phyloP scores from a whole-genome alignment of 2,797 vertebrate genomes.

The Xiphorhynchus erythropygius region DNA sequence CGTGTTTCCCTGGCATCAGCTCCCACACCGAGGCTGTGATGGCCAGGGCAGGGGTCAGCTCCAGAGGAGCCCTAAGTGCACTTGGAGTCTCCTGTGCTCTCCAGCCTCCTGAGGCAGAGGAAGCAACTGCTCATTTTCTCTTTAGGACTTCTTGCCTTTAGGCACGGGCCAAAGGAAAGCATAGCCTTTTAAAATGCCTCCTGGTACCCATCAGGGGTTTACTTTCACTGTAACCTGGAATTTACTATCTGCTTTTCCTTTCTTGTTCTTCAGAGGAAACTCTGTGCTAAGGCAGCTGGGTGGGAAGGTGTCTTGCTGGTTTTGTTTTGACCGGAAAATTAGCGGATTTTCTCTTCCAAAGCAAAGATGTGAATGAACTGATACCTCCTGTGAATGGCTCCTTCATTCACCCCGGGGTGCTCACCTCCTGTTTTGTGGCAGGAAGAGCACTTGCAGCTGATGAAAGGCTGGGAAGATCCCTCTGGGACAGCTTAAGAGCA shows the following conservation, averaged over 20 bases:
- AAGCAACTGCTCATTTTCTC: background rate
- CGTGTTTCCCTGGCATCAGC: background rate
- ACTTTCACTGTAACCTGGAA: background rate
- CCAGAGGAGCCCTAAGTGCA: background rate
- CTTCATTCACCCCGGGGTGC: slow-evolving; percentile 38
- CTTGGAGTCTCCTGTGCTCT: background rate
- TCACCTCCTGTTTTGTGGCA: background rate
- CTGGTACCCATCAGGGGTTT: background rate
- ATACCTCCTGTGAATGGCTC: background rate
- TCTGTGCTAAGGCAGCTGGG: background rate
- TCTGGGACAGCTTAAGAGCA: background rate
- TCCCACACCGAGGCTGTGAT: background rate
- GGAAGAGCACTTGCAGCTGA: slow-evolving; percentile 16
- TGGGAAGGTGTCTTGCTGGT: background rate
- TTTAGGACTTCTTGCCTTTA: background rate
- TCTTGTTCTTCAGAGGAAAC: background rate
- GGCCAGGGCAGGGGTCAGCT: background rate
- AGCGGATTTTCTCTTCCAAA: background rate
- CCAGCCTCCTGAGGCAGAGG: background rate
- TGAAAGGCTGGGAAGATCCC: slow-evolving; percentile 23
- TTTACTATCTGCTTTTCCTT: background rate
- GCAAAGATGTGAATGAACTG: slow-evolving; percentile 1
- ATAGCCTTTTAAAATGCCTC: background rate
- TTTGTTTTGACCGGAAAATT: slow-evolving; percentile 11
- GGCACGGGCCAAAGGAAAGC: background rate